Conservation (phyloP, 92 coral and sea anemone genomes). For the Porites divaricata region DNA sequence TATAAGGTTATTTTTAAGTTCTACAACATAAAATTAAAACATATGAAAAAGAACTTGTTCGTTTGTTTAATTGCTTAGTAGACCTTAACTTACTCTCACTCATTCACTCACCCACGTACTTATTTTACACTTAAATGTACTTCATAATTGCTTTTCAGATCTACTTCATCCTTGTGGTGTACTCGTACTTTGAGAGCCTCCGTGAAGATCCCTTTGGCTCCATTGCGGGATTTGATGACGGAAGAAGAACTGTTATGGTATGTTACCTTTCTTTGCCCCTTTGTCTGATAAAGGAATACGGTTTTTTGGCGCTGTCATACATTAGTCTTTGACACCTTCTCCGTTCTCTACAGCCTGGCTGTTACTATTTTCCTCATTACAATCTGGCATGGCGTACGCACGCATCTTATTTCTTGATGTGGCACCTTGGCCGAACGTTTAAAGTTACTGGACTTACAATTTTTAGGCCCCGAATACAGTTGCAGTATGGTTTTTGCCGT, state of each 20-base stretch:
- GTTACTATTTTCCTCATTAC: background rate
- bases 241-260: background rate
- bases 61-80: too few relatives aligned
- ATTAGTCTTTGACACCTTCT: background rate
- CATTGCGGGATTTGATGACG: background rate
- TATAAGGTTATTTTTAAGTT: too few relatives aligned
- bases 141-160: background rate
- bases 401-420: background rate
- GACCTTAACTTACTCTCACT: too few relatives aligned
- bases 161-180: constrained; percentile 26
- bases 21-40: too few relatives aligned
- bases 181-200: constrained; percentile 14
- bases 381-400: constrained; percentile 12
- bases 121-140: too few relatives aligned
- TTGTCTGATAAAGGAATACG: too few relatives aligned
- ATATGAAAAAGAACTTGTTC: background rate
- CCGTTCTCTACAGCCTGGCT: constrained; percentile 1
- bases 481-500: too few relatives aligned
- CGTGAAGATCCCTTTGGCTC: constrained; percentile 28
- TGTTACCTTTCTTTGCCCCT: background rate
- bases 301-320: background rate
- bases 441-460: too few relatives aligned
- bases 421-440: too few relatives aligned
- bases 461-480: too few relatives aligned
- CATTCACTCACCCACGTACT: too few relatives aligned